Base-by-base conservation (phyloP, 37 sponge, comb jelly and placozoan genomes). In the Halichondria panicea region DNA sequence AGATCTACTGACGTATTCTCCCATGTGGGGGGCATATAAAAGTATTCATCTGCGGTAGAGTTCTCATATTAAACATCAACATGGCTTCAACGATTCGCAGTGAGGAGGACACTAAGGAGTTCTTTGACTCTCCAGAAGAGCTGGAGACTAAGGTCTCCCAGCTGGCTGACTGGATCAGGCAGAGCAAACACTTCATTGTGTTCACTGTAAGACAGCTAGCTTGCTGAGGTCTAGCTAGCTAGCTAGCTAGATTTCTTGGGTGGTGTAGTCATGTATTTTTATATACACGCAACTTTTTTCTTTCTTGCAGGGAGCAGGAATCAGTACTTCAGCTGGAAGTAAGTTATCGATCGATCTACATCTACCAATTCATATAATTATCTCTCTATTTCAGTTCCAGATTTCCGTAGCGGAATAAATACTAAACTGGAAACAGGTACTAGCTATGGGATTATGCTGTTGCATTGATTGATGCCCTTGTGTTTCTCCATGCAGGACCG, bases 241-340 rank as follows among this genome's bases (percentile, higher is more conserved):
- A 7, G 13, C 46, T 7, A 21, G 5, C 1, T 42, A 31, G 7
- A 43, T n/a, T n/a, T n/a, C n/a, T 24, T 7, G 25, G 4, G 28
- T 62, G 30, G 21, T 13, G 6, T 6, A 33, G 7, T 41, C 50
- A n/a, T n/a, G 11, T 34, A 40, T 2, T 6, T 25, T n/a, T 39
- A 33, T 66, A 24, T 44, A 34, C 18, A 32, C 43, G 35, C 19
- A n/a, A 31, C 50, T 43, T 13, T 9, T 6, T 60, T 73, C 21
- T 1, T 73, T n/a, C 5, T 39, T 80, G n/a, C 72, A 89, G 91
- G 91, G 91, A 63, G 91, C 91, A 31, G 91, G 91, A 33, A 68
- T 90, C 69, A 90, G 91, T 59, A 90, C 91, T 0, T 43, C 81
- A 38, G 86, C 91, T 68, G 91, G 91, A 48, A 90, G 89, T 89